phyloP scores from a whole-genome alignment of 1,140 invertebrate species.

The Pseudomyrmex dendroicus region DNA sequence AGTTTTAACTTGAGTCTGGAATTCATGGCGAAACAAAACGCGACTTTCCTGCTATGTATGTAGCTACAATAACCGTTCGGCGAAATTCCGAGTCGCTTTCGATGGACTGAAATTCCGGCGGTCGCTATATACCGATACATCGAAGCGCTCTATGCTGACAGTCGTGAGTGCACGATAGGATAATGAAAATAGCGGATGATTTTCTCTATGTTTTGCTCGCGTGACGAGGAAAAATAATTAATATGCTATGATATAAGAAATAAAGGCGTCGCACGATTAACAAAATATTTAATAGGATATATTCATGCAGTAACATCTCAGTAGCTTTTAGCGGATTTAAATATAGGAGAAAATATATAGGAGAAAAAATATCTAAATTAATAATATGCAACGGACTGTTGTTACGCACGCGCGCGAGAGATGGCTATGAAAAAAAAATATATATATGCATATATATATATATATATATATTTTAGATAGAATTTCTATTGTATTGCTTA shows the following conservation, averaged over 20 bases:
- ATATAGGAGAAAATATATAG: not conserved
- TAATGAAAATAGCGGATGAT: slow-evolving; percentile 20
- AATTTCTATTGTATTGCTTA: not conserved
- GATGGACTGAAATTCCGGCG: slow-evolving; percentile 64
- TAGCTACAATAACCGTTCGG: slow-evolving; percentile 62
- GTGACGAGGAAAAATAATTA: slow-evolving; percentile 16
- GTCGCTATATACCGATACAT: slow-evolving; percentile 15
- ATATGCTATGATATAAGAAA: not conserved
- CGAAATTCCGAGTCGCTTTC: slow-evolving; percentile 71
- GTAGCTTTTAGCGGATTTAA: slow-evolving; percentile 25
- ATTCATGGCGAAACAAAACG: slow-evolving; percentile 65
- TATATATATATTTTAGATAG: not conserved
- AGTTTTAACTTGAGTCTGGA: slow-evolving; percentile 66
- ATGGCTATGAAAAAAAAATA: not conserved
- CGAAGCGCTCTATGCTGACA: not conserved
- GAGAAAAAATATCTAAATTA: slow-evolving; percentile 5
- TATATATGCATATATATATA: too few relatives aligned
- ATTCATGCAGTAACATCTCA: not conserved
- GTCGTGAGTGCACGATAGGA: not conserved
- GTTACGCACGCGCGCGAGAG: not conserved
- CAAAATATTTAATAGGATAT: not conserved
- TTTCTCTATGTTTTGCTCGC: not conserved
- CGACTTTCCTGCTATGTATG: slow-evolving; percentile 40
- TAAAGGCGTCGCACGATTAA: slow-evolving; percentile 4
- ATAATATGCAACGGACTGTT: slow-evolving; percentile 1